Evolutionary conservation across 2,888 invertebrate species (phyloP).

Genomic region (Drosophila mayaguana): DNA sequence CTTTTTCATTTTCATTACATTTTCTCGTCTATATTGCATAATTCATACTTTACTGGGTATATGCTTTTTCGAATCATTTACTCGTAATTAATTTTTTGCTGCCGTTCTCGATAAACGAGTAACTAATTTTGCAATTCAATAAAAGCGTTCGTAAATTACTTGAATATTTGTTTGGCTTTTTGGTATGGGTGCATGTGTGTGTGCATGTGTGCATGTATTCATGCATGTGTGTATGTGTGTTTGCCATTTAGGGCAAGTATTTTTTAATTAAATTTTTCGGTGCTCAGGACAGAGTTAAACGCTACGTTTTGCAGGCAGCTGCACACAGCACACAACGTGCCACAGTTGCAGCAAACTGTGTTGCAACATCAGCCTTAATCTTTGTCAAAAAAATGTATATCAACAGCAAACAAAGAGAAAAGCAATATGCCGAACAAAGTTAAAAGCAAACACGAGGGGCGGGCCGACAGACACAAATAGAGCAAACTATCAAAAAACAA

Average conservation of each 20-base stretch:
- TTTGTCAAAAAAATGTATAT: constrained; percentile 41
- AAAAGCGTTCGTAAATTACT: constrained; percentile 65
- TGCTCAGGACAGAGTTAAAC: constrained; percentile 36
- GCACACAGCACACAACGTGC: constrained; percentile 6
- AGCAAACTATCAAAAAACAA: constrained; percentile 13
- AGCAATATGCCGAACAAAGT: constrained; percentile 11
- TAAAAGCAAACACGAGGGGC: constrained; percentile 1
- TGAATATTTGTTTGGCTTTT: constrained; percentile 55
- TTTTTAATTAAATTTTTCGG: constrained; percentile 75
- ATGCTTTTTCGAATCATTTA: neutral
- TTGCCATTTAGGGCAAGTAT: constrained; percentile 71
- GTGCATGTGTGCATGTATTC: constrained; percentile 14
- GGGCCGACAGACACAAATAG: constrained; percentile 28
- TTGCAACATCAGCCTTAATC: constrained; percentile 39
- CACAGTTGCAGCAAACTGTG: constrained; percentile 20
- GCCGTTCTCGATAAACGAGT: constrained; percentile 23
- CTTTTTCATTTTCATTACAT: too few species aligned
- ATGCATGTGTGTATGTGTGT: constrained; percentile 13
- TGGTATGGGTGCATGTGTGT: constrained; percentile 10
- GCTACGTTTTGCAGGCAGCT: constrained; percentile 10
- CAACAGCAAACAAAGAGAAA: constrained; percentile 12
- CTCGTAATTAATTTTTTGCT: neutral
- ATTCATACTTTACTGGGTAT: constrained; percentile 19
- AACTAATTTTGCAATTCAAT: constrained; percentile 76
- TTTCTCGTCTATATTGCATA: neutral